These are phyloP conservation scores for Epistrophe grossulariae DNA, from an alignment of 2,888 invertebrate species.

Conservation along the genomic window DNA sequence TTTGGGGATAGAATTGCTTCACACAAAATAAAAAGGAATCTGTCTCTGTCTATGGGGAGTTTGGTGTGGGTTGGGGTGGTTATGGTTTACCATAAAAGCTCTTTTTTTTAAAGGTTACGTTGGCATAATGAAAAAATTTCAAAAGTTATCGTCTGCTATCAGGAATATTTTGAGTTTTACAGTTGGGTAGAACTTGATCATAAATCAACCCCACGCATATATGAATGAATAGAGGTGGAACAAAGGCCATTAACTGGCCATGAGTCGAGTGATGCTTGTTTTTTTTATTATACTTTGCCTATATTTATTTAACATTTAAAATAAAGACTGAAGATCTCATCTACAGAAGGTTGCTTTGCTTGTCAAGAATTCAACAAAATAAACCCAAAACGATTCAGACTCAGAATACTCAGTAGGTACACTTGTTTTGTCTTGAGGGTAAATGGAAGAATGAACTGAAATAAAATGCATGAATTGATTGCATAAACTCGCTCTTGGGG, in stretches of 20 bases:
- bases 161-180: neutral
- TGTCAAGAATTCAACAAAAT: neutral
- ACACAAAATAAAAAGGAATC: neutral
- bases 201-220: conserved; percentile 19
- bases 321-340: neutral
- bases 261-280: conserved; percentile 2
- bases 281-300: neutral
- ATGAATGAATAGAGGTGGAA: conserved; percentile 2
- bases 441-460: no score
- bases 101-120: neutral
- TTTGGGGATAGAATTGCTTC: conserved; percentile 10
- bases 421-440: neutral
- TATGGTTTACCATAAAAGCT: conserved; percentile 6
- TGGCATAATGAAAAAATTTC: conserved; percentile 1
- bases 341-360: neutral
- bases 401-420: neutral
- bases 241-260: conserved; percentile 1
- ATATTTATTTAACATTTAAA: neutral
- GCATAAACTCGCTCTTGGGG: no score
- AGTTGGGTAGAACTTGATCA: conserved; percentile 9
- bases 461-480: no score
- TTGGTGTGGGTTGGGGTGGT: no score
- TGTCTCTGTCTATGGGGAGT: no score
- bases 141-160: neutral
- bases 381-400: neutral